Evolutionary conservation across 64 coral and sea anemone genomes (phyloP), one percentile per base, ranked within the genome.

Genomic region (Astreopora myriophthalma): DNA sequence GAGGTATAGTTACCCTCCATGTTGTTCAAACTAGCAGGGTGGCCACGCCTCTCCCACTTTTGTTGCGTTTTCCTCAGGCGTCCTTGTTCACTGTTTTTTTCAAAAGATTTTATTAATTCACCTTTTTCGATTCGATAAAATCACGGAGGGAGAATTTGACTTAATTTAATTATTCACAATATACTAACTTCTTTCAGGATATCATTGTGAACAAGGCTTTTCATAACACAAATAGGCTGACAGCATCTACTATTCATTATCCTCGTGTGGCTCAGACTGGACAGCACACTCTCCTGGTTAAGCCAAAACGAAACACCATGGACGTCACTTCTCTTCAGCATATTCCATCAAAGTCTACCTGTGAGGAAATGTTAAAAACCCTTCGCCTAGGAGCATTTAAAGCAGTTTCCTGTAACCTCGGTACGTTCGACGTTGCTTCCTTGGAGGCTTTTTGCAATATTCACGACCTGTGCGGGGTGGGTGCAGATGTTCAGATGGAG

Each of bases 171-270:
- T 60, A 60, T 60, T 60, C 55, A 60, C 14, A 19, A 19, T 71
- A 71, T 16, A 26, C 29, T 12, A 34, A 71, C 68, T 33, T 71
- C 68, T 71, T 86, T 71, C 49, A 86, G 84, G 84, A 24, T 86
- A 71, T 86, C 48, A 42, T 42, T 42, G 39, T 42, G 39, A 42
- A 42, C 39, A 42, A 42, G 39, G 39, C 39, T 42, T 42, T 42
- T 42, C 39, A 42, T 42, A 71, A 37, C 10, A 86, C 69, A 20
- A 86, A 49, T 71, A 86, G 84, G 84, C 63, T 71, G 11, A 64
- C 28, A 71, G 46, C 65, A 71, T 39, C 84, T 30, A 71, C 35
- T 32, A 84, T 84, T 60, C 79, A 30, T 65, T 37, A 63, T 84
- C 79, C 79, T 20, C 55, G 19, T 16, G 52, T 84, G 14, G 51